Base-by-base conservation (phyloP, 2,888 invertebrate genomes). In the Tipula confusa region DNA sequence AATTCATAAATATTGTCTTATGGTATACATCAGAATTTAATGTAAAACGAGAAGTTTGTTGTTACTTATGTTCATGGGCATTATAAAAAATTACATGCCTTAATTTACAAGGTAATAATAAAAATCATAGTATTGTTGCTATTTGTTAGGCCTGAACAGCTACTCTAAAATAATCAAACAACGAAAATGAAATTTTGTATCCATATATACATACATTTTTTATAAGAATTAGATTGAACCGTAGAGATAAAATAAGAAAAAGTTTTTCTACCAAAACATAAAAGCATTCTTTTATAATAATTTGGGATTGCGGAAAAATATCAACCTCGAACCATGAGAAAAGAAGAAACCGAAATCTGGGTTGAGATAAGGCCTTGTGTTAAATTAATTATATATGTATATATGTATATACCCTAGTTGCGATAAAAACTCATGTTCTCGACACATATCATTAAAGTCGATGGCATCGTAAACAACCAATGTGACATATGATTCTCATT, bases 381-480 rank as follows among this genome's bases (percentile, higher is more conserved):
- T 64, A 64, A 64, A 64, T 64, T 64, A 64, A 64, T 64, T 64
- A 64, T 9, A 38, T 13, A 38, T 13, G 13, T 11, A 11, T 13
- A 38, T 9, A 38, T 38, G 13, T 31, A 31, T 31, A 24, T 7
- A 64, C 9, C 18, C 24, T 24, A 64, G 64, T 64, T 64, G 64
- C 7, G 24, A 24, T 64, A 64, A 64, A 64, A 64, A 11, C 64
- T 64, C 24, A 24, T 64, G 64, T 64, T 64, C 24, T 64, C 64
- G 64, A 64, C 64, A 64, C 64, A 64, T 64, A 64, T 64, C 64
- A 64, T 64, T 64, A 64, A 64, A 64, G 64, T 24, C 64, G 64
- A 64, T 64, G 64, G 24, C 64, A 64, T 64, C 24, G 64, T 64
- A 64, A 64, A 64, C 64, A 64, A 64, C 64, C 24, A 64, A 64